Evolutionary conservation across 2,113 vertebrate genomes (phyloP).

Genomic region (Ictalurus punctatus): DNA sequence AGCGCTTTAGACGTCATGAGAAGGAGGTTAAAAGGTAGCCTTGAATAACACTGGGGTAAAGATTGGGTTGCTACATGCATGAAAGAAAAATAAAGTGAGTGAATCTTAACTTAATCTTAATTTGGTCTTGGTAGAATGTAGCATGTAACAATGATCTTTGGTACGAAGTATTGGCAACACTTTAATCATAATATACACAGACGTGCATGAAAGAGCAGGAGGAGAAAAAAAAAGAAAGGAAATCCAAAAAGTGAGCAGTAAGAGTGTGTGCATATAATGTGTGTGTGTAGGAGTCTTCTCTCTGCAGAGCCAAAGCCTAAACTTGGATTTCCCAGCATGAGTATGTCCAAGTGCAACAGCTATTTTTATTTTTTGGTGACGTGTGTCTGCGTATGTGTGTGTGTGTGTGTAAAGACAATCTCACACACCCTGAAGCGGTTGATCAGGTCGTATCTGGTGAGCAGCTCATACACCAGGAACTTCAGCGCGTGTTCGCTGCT

Average conservation of each 20-base stretch:
- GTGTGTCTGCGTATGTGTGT: background rate
- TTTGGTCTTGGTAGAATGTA: background rate
- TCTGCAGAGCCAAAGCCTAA: slow-evolving; percentile 17
- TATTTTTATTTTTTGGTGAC: background rate
- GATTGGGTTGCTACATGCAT: background rate
- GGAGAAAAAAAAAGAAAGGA: background rate
- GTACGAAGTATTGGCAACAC: background rate
- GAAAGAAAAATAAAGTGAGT: background rate
- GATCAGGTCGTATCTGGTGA: slow-evolving; percentile 98
- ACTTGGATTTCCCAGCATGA: slow-evolving; percentile 22
- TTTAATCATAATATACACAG: background rate
- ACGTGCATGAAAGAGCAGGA: background rate
- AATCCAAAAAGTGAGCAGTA: background rate
- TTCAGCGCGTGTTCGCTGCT: slow-evolving; percentile 95
- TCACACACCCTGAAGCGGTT: slow-evolving; percentile 93
- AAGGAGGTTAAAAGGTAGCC: background rate
- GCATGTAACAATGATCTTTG: background rate
- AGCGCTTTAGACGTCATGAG: background rate
- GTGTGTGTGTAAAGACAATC: background rate
- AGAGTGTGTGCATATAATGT: background rate
- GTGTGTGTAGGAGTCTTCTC: slow-evolving; percentile 4
- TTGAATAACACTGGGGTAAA: background rate
- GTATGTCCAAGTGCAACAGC: background rate
- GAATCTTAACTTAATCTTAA: too few relatives aligned
- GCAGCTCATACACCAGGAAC: slow-evolving; percentile 96